Evolutionary conservation across 2,888 invertebrate species (phyloP).

Genomic region (Cinara cedri): DNA sequence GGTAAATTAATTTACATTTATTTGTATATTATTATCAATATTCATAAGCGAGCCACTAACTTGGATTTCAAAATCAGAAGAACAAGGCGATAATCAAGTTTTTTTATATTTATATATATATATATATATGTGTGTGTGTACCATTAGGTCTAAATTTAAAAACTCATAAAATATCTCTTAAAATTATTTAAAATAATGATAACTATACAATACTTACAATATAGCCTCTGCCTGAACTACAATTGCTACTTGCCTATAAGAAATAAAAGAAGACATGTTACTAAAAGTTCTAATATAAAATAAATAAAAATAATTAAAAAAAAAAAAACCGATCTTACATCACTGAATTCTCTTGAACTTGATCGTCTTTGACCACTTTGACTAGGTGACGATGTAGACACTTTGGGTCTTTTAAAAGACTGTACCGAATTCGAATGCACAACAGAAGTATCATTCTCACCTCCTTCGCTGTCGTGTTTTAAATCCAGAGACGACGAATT

Average conservation of each 20-base stretch:
- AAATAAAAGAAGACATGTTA: conserved; percentile 63
- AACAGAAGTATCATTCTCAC: conserved; percentile 45
- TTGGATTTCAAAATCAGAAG: too few relatives aligned
- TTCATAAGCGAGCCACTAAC: too few relatives aligned
- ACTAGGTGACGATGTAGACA: conserved; percentile 45
- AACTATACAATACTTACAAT: conserved; percentile 78
- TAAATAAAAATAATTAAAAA: conserved; percentile 58
- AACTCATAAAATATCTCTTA: too few relatives aligned
- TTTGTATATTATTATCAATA: too few relatives aligned
- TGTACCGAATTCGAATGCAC: conserved; percentile 44
- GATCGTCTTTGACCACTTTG: conserved; percentile 54
- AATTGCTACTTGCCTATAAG: conserved; percentile 88
- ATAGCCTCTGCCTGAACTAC: conserved; percentile 93
- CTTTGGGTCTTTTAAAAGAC: conserved; percentile 52
- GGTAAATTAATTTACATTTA: too few relatives aligned
- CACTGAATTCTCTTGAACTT: conserved; percentile 51
- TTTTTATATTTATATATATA: too few relatives aligned
- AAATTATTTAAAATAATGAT: background rate
- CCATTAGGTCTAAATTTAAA: too few relatives aligned
- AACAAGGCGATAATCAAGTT: too few relatives aligned
- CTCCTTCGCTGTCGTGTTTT: conserved; percentile 51
- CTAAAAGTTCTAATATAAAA: background rate
- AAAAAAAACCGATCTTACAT: conserved; percentile 57
- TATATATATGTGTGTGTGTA: too few relatives aligned
- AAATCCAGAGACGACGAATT: conserved; percentile 41